A percentile compares a stretch with the other conserved stretches of the same genome.
Evolutionary conservation across 2,113 vertebrate genomes (phyloP).

Genomic region (Melanerpes aurifrons): DNA sequence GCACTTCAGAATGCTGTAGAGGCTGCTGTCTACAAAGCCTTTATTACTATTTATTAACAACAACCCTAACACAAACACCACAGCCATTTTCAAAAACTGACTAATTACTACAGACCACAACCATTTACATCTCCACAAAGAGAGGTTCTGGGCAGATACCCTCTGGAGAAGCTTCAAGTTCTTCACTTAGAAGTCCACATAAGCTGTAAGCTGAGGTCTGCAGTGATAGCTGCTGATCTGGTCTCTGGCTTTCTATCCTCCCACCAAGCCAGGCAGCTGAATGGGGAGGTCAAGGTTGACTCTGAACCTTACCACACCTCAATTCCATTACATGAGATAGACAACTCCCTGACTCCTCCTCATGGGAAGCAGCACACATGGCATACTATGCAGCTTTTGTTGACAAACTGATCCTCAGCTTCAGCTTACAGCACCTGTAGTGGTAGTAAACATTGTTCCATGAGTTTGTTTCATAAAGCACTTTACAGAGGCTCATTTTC

Average conservation of each 20-base stretch:
- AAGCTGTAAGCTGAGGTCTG: background rate
- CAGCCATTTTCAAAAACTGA: background rate
- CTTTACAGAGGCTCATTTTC: background rate
- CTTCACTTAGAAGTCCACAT: background rate
- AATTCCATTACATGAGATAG: background rate
- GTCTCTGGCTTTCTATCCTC: background rate
- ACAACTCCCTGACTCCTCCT: background rate
- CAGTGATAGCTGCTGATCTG: background rate
- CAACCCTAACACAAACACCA: background rate
- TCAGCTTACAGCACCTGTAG: background rate
- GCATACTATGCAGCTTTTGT: background rate
- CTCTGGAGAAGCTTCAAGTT: background rate
- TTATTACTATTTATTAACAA: background rate
- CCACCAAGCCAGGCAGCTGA: background rate
- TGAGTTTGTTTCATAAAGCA: background rate
- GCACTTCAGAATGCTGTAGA: background rate
- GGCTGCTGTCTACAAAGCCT: background rate
- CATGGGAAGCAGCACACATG: background rate
- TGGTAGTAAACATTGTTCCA: background rate
- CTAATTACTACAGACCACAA: background rate
- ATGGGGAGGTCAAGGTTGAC: background rate
- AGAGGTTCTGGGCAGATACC: background rate
- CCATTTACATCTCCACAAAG: background rate
- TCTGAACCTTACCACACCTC: background rate
- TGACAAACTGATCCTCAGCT: background rate